Base-by-base conservation (phyloP, 1,140 invertebrate species). In the Lepidotrigona ventralis region DNA sequence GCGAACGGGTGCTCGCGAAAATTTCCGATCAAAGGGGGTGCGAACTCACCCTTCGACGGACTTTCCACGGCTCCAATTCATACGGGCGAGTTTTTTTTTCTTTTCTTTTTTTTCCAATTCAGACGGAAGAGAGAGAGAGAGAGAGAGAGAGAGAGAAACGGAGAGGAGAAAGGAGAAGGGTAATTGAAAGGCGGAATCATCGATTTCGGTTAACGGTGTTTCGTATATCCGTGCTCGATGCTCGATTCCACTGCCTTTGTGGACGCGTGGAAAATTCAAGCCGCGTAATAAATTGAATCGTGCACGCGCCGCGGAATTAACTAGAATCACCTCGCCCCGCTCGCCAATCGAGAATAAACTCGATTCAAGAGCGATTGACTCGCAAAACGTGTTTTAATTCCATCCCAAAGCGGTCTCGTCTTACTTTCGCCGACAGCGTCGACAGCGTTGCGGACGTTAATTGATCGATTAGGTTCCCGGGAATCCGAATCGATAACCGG, bases 181-280 rank as follows among this genome's bases (percentile, higher is more conserved):
- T 78, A 79, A 70, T 83, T 71, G 66, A 83, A 83, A 63, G 51
- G 72, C 54, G 39, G 23, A 79, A 64, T 53, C 76, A 79, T 83
- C 56, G 75, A 83, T 83, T 64, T 23, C 68, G 21, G 46, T 72
- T 70, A 39, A 46, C 68, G 23, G 21, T 39, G 66, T 69, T 69
- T 39, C 29, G 33, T 23, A 12, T 23, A 46, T 46, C 21, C 63
- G 63, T 60, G 64, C 26, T 33, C 66, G 66, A 39, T 69, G 17
- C 33, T 66, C 29, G 17, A 66, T 66, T 66, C 21, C 29, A 17
- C 29, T 17, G 26, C 29, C 29, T 66, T 66, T 66, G 64, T 33
- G 64, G 19, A 19, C 26, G 63, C 26, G 64, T 66, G 64, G 29
- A 66, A 33, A 66, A 33, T 66, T 66, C 17, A 29, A 66, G 64